phyloP scores from a whole-genome alignment of 1,140 invertebrate species.

The Bombus ignitus region DNA sequence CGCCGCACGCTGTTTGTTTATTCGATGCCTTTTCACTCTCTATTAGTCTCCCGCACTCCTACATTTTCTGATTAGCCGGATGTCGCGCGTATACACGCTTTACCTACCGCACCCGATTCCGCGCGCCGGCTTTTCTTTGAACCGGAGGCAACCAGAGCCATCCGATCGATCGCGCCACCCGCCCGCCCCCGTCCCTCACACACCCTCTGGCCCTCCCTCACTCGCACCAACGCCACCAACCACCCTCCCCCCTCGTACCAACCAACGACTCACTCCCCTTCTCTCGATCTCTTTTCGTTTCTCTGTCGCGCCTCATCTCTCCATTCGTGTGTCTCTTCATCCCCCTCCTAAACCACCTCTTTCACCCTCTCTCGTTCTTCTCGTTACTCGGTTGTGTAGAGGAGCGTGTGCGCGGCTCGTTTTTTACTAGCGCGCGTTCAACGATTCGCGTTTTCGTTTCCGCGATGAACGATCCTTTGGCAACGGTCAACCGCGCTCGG shows the following conservation, averaged over 20 bases:
- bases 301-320: background rate
- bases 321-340: background rate
- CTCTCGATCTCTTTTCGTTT: background rate
- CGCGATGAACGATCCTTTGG: slow-evolving; percentile 67
- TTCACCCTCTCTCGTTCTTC: background rate
- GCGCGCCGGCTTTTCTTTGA: slow-evolving; percentile 71
- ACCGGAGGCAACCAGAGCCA: slow-evolving; percentile 68
- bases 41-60: slow-evolving; percentile 81
- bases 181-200: slow-evolving; percentile 29
- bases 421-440: slow-evolving; percentile 57
- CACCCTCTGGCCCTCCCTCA: background rate
- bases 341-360: background rate
- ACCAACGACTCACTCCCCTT: background rate
- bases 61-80: slow-evolving; percentile 83
- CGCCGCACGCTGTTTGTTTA: slow-evolving; percentile 80
- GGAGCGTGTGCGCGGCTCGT: slow-evolving; percentile 14
- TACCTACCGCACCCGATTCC: slow-evolving; percentile 71
- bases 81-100: slow-evolving; percentile 79
- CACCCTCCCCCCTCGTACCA: slow-evolving; percentile 18
- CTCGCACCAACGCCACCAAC: slow-evolving; percentile 29
- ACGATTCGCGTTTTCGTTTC: slow-evolving; percentile 69
- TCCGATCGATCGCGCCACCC: slow-evolving; percentile 70
- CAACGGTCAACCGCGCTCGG: slow-evolving; percentile 66
- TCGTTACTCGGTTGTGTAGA: background rate
- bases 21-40: slow-evolving; percentile 83